A percentile compares a stretch with the other conserved stretches of the same genome.
Conservation (phyloP, 2,797 vertebrate genomes). For the Dicrostonyx torquatus region DNA sequence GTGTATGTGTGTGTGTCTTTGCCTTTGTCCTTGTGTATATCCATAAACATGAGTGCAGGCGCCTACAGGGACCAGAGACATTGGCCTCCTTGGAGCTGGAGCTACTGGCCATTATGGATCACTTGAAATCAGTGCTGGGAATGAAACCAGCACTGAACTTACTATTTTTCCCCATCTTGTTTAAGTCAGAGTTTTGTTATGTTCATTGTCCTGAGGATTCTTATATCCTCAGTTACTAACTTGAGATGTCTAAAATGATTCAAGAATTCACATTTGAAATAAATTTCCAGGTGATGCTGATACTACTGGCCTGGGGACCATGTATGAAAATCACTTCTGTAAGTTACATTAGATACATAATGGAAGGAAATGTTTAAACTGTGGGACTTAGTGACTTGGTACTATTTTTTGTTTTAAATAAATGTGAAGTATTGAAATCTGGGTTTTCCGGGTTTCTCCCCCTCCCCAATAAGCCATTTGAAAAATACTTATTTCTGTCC, state of each 20-base stretch:
- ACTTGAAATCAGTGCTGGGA: background rate
- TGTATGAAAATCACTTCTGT: background rate
- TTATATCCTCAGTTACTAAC: background rate
- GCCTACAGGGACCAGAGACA: background rate
- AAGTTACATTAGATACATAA: background rate
- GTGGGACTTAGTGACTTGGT: background rate
- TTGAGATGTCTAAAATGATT: background rate
- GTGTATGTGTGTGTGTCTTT: background rate
- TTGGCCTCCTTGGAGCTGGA: background rate
- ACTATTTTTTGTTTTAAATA: constrained; percentile 4
- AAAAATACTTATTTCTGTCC: background rate
- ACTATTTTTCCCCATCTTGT: background rate
- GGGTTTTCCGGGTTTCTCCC: background rate
- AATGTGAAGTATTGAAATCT: background rate
- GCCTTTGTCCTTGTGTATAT: background rate
- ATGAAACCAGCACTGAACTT: background rate
- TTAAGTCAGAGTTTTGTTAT: background rate
- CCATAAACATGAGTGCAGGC: background rate
- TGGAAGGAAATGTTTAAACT: background rate
- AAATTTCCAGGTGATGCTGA: background rate
- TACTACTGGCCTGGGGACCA: background rate
- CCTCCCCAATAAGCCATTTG: background rate
- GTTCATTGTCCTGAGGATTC: background rate
- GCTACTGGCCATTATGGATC: background rate
- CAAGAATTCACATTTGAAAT: background rate